Evolutionary conservation across 2,888 invertebrate species (phyloP).

Genomic region (Geotrupes spiniger): DNA sequence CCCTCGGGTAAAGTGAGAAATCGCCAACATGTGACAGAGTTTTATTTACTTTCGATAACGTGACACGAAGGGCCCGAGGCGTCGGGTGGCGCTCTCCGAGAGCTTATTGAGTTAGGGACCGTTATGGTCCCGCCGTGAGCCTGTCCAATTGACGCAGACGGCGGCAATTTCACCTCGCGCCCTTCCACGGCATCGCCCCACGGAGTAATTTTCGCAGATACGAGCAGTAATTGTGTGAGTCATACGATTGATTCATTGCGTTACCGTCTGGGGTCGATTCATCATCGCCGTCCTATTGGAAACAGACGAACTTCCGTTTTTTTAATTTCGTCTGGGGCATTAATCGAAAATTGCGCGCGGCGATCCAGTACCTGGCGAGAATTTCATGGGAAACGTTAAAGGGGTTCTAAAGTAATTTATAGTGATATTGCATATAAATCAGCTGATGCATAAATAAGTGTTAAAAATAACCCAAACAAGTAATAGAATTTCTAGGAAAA

Average conservation of each 20-base stretch:
- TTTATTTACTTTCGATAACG: constrained; percentile 16
- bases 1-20: not conserved
- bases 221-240: constrained; percentile 5
- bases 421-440: too few relatives aligned
- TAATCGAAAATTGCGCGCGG: too few relatives aligned
- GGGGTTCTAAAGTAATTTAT: too few relatives aligned
- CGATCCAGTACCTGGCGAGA: too few relatives aligned
- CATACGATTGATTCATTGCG: constrained; percentile 6
- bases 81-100: not conserved
- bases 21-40: constrained; percentile 9
- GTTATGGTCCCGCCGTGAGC: not conserved
- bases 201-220: constrained; percentile 3
- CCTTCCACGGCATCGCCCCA: not conserved
- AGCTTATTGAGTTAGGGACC: constrained; percentile 5
- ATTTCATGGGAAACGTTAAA: too few relatives aligned
- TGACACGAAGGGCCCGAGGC: not conserved
- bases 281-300: not conserved
- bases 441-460: too few relatives aligned
- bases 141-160: too few relatives aligned
- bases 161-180: not conserved
- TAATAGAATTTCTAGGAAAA: too few relatives aligned
- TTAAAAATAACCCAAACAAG: too few relatives aligned
- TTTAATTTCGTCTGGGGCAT: too few relatives aligned
- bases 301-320: not conserved
- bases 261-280: not conserved